Evolutionary conservation across 2,797 vertebrate genomes (phyloP), one percentile per base, ranked within the genome.

Genomic region (Galago senegalensis): DNA sequence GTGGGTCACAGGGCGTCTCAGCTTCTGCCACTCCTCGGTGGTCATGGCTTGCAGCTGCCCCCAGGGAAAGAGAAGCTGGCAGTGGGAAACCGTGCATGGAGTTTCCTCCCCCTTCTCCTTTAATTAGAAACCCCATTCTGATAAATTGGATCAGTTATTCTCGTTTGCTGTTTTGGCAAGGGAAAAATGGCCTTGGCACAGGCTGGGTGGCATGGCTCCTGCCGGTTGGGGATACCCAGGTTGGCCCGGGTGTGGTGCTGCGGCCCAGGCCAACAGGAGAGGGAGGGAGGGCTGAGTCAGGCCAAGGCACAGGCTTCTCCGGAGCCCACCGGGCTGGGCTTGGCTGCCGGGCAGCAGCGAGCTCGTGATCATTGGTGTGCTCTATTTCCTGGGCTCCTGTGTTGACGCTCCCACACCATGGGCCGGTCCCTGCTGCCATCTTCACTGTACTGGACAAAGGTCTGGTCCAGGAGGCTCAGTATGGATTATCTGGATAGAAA

Each of bases 101-200:
- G 7, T 97, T 97, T 93, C 56, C 79, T 92, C 89, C 90, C 90
- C 93, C 87, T 63, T 65, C 96, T 91, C 23, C 53, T 96, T 93
- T 98, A 98, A 98, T 98, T 97, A 97, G 65, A 97, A 97, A 95
- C 93, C 97, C 88, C 79, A 37, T 88, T 96, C 77, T 98, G 63
- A 86, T 95, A 73, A 89, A 82, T 93, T 69, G 49, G 93, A 94
- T 96, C 70, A 75, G 94, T 97, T 98, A 58, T 96, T 98, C 97
- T 87, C 93, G 60, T 87, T 93, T 93, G 63, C 83, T 95, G 7
- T 70, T 49, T 86, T 75, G 90, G 82, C 76, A 92, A 94, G 43
- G 95, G 34, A 84, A 61, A 79, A 92, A 5, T 86, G 25, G 49
- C 0, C 56, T 82, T 97, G 95, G 91, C 89, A 87, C 31, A 93